Conservation (phyloP, 2,113 vertebrate species). For the Phaethon lepturus region DNA sequence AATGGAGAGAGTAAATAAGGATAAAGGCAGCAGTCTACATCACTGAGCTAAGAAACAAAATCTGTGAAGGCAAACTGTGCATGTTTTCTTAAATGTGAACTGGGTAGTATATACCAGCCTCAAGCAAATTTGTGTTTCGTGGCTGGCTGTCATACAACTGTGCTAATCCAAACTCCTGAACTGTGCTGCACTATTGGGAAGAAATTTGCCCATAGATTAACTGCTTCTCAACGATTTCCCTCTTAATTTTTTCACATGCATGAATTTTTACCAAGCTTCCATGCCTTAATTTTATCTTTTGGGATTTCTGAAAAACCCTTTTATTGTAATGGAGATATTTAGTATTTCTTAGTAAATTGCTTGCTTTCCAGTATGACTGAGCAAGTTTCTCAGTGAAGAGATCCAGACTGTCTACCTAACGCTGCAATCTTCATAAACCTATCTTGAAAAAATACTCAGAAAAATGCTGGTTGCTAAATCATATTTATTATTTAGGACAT, state of each 20-base stretch:
- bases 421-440: background rate
- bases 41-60: background rate
- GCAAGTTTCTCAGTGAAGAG: background rate
- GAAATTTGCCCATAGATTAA: background rate
- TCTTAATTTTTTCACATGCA: background rate
- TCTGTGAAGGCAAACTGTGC: background rate
- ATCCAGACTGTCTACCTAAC: background rate
- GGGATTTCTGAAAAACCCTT: background rate
- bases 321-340: background rate
- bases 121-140: background rate
- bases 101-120: background rate
- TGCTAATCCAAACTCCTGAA: background rate
- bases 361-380: background rate
- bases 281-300: background rate
- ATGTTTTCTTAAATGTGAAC: slow-evolving; percentile 9
- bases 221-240: background rate
- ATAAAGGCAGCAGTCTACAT: background rate
- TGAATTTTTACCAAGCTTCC: background rate
- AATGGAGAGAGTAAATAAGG: background rate
- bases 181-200: background rate
- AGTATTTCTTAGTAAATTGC: background rate
- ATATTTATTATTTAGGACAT: background rate
- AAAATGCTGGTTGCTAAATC: background rate
- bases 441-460: background rate
- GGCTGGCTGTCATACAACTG: background rate